Evolutionary conservation across 2,113 vertebrate species (phyloP).

Genomic region (cattle (Bos taurus)): ARS-UCD2.0 NC_037335.1:16741001-16741500

Average conservation of each 20-base stretch:
- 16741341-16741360: background rate
- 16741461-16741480: background rate
- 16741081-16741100: conserved; percentile 11
- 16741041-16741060: background rate
- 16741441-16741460: background rate
- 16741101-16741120: background rate
- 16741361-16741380: background rate
- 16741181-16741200: background rate
- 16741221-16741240: background rate
- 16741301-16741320: background rate
- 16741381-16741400: background rate
- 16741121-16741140: background rate
- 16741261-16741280: background rate
- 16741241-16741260: background rate
- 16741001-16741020: background rate
- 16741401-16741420: background rate
- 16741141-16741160: background rate
- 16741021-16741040: background rate
- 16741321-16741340: background rate
- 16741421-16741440: background rate
- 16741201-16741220: background rate
- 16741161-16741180: background rate
- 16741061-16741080: background rate
- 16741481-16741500: background rate
- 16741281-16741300: background rate